Conservation (phyloP, 2,797 vertebrate genomes). For the Liasis olivaceus region DNA sequence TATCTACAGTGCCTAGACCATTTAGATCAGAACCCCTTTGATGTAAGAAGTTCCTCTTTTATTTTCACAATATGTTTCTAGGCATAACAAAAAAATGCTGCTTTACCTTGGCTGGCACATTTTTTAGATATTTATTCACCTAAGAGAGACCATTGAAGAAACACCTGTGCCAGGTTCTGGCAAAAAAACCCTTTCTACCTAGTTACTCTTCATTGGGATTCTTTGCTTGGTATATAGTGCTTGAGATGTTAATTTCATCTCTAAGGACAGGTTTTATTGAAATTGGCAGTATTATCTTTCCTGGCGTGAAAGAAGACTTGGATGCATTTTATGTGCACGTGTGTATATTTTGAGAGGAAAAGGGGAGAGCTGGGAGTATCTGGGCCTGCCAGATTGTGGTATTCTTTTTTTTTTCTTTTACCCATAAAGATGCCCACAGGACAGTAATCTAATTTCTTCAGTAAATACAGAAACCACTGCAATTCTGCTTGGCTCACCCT, state of each 20-base stretch:
- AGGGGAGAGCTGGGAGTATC: not conserved
- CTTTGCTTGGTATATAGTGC: accelerated
- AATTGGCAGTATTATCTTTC: not conserved
- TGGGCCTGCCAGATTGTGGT: slow-evolving; percentile 9
- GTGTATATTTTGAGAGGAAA: not conserved
- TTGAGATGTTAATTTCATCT: not conserved
- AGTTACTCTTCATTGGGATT: not conserved
- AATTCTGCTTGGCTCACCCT: not conserved
- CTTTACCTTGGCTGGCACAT: accelerated
- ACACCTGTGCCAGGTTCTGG: accelerated
- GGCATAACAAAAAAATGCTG: not conserved
- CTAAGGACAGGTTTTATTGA: not conserved
- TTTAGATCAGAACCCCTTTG: not conserved
- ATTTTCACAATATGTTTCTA: not conserved
- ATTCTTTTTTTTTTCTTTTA: not conserved
- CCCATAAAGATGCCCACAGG: slow-evolving; percentile 9
- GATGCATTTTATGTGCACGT: not conserved
- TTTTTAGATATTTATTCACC: not conserved
- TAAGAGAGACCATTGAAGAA: not conserved
- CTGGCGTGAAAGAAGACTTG: not conserved
- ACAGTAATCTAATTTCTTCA: not conserved
- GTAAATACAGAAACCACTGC: not conserved
- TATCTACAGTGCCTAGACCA: not conserved
- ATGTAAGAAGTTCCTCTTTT: not conserved
- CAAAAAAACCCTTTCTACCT: not conserved